A percentile compares a stretch with the other conserved stretches of the same genome.
These are phyloP conservation scores for Lycodopsis pacificus DNA, from an alignment of 2,797 vertebrate species.

Conservation along the genomic window DNA sequence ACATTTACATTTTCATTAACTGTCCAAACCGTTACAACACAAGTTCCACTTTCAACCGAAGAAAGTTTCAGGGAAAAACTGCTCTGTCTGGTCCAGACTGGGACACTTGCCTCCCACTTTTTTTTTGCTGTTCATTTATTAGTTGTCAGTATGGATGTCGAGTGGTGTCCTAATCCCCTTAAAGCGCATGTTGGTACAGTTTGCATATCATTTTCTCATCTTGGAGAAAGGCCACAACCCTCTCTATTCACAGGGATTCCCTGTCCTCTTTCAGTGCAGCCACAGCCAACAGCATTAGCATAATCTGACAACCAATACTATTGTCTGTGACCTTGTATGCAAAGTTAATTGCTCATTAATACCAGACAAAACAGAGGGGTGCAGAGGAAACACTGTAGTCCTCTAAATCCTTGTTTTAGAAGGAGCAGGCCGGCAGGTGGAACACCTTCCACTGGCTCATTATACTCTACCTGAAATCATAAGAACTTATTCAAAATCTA, in stretches of 20 bases:
- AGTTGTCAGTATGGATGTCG: conserved; percentile 79
- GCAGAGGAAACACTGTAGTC: conserved; percentile 75
- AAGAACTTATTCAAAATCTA: neutral
- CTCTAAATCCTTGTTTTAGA: conserved; percentile 66
- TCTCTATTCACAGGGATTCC: conserved; percentile 77
- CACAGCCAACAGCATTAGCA: conserved; percentile 77
- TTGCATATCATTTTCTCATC: conserved; percentile 84
- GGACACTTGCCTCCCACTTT: conserved; percentile 38
- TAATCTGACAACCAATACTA: conserved; percentile 83
- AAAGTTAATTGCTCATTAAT: conserved; percentile 86
- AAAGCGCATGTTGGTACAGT: conserved; percentile 82
- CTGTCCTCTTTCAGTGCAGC: conserved; percentile 70
- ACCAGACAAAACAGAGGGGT: conserved; percentile 79
- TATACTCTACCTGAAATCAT: conserved; percentile 53
- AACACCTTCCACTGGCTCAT: conserved; percentile 36
- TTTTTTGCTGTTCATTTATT: conserved; percentile 66
- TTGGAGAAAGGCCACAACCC: conserved; percentile 77
- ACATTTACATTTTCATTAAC: conserved; percentile 33
- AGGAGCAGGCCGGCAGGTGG: conserved; percentile 65
- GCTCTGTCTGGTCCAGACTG: conserved; percentile 39
- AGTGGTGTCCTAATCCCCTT: conserved; percentile 84
- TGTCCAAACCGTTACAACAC: conserved; percentile 5
- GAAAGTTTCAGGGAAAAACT: conserved; percentile 21
- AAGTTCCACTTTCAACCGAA: conserved; percentile 15
- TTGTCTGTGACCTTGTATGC: conserved; percentile 83